These are phyloP conservation scores for Phasia obesa DNA, from an alignment of 2,888 invertebrate genomes.

Conservation along the genomic window DNA sequence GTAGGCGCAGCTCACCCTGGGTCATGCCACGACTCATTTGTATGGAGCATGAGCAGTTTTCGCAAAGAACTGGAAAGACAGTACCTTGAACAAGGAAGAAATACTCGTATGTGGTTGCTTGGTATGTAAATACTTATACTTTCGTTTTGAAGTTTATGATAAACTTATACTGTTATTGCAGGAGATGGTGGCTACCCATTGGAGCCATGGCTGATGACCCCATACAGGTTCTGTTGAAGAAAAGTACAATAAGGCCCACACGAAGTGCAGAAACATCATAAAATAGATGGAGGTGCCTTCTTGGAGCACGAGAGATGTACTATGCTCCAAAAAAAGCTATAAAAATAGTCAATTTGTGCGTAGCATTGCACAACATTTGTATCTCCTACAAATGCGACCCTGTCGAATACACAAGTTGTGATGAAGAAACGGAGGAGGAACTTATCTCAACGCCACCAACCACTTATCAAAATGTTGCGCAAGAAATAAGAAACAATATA, in stretches of 20 bases:
- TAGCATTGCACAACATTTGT: background rate
- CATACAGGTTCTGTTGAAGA: slow-evolving; percentile 9
- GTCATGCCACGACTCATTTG: slow-evolving; percentile 1
- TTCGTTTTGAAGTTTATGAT: slow-evolving; percentile 11
- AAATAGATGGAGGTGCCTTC: background rate
- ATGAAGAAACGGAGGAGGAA: background rate
- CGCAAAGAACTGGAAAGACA: slow-evolving; percentile 11
- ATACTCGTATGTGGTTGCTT: slow-evolving; percentile 12
- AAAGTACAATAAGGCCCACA: background rate
- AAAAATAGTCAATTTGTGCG: background rate
- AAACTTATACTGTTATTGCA: slow-evolving; percentile 12
- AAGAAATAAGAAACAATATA: slow-evolving; percentile 15
- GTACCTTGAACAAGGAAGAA: background rate
- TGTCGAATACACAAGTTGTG: background rate
- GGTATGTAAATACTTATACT: slow-evolving; percentile 15
- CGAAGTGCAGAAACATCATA: slow-evolving; percentile 3
- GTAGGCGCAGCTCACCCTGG: background rate
- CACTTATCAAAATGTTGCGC: slow-evolving; percentile 5
- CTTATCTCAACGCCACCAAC: slow-evolving; percentile 15
- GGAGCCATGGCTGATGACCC: background rate
- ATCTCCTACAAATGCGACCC: background rate
- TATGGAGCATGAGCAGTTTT: slow-evolving; percentile 4
- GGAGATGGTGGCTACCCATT: slow-evolving; percentile 8
- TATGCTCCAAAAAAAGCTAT: background rate
- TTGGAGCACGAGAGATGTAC: background rate